Conservation (phyloP, 2,113 vertebrate genomes). For the Conger conger region DNA sequence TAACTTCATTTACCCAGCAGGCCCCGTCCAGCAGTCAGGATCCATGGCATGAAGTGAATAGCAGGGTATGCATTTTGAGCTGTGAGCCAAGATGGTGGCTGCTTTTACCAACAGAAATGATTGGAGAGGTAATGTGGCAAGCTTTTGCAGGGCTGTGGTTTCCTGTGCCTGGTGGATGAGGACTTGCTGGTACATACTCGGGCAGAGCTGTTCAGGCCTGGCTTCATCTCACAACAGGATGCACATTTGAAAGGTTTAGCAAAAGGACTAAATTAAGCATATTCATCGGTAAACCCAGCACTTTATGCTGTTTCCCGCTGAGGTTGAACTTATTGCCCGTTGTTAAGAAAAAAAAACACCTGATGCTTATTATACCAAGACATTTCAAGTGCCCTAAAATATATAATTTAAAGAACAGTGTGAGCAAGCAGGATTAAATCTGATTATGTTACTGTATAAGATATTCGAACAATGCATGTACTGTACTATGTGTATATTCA, state of each 20-base stretch:
- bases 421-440: not conserved
- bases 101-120: constrained; percentile 69
- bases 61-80: constrained; percentile 54
- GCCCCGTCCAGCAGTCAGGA: constrained; percentile 37
- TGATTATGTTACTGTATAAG: not conserved
- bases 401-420: not conserved
- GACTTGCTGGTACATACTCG: constrained; percentile 51
- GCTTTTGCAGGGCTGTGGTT: constrained; percentile 50
- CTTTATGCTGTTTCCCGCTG: not conserved
- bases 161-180: constrained; percentile 48
- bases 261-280: not conserved
- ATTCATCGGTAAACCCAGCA: not conserved
- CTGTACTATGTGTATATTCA: not conserved
- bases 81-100: constrained; percentile 64
- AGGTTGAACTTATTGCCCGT: not conserved
- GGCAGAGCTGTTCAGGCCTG: not conserved
- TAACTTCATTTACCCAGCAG: constrained; percentile 26
- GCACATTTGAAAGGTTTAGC: not conserved
- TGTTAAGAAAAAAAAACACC: too few relatives aligned
- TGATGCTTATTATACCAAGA: not conserved
- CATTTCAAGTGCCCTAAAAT: too few relatives aligned
- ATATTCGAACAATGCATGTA: not conserved
- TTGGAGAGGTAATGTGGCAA: constrained; percentile 63
- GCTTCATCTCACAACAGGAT: not conserved
- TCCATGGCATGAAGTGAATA: constrained; percentile 43